A percentile compares a stretch with the other conserved stretches of the same genome.
phyloP scores from a whole-genome alignment of 2,797 vertebrate genomes.

The Gadopsis bispinosus region DNA sequence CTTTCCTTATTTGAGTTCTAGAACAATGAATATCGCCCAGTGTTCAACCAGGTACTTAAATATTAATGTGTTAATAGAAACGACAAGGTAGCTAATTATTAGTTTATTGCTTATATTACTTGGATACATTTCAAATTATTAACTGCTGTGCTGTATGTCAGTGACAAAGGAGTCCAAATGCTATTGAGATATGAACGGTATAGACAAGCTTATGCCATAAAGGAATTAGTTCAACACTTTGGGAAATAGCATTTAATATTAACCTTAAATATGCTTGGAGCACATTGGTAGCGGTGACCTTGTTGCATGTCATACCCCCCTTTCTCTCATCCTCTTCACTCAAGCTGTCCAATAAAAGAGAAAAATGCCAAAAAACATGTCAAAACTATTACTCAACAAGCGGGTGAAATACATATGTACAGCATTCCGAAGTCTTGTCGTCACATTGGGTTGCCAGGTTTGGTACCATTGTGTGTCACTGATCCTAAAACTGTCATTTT shows the following conservation, averaged over 20 bases:
- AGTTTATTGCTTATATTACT: background rate
- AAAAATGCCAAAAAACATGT: too few species aligned
- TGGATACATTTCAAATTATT: too few species aligned
- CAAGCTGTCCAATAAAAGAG: too few species aligned
- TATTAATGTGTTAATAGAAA: background rate
- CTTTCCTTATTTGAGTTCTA: background rate
- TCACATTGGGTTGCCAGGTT: background rate
- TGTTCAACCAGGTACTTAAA: background rate
- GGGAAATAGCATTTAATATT: background rate
- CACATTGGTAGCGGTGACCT: too few species aligned
- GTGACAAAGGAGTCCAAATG: background rate
- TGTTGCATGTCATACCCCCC: too few species aligned
- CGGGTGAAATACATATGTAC: too few species aligned
- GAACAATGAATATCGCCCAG: background rate
- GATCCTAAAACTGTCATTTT: background rate
- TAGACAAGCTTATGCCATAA: too few species aligned
- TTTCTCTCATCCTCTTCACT: too few species aligned
- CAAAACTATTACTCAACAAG: background rate
- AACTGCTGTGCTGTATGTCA: constrained; percentile 1
- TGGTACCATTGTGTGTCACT: background rate
- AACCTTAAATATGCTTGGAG: background rate
- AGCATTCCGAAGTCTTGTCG: background rate
- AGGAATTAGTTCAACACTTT: too few species aligned
- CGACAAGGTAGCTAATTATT: background rate
- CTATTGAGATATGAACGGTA: background rate